Conservation (phyloP, 2,113 vertebrate genomes). For the Heloderma charlesbogerti region DNA sequence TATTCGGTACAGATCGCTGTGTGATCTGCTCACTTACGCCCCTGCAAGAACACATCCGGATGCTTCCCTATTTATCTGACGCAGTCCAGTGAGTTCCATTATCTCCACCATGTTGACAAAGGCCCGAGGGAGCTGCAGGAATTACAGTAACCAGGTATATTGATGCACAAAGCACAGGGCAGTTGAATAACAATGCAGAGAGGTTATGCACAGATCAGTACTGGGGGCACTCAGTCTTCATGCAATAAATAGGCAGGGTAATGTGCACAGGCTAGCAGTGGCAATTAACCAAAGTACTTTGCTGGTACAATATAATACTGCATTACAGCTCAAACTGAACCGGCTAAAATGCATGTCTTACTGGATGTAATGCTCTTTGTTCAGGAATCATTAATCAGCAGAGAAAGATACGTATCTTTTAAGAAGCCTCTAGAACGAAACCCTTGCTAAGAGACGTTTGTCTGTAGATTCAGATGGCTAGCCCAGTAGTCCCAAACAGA, state of each 20-base stretch:
- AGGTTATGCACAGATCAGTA: conserved; percentile 37
- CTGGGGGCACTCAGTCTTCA: neutral
- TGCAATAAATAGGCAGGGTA: conserved; percentile 23
- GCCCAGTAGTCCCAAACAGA: neutral
- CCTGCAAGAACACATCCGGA: conserved; percentile 73
- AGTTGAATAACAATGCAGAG: conserved; percentile 49
- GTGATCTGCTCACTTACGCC: conserved; percentile 73
- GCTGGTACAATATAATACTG: neutral
- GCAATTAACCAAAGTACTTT: conserved; percentile 31
- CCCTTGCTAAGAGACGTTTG: neutral
- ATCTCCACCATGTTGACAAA: conserved; percentile 88
- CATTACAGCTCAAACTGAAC: conserved; percentile 25
- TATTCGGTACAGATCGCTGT: neutral
- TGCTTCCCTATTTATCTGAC: conserved; percentile 76
- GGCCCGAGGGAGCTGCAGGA: conserved; percentile 85
- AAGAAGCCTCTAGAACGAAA: neutral
- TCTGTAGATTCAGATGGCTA: neutral
- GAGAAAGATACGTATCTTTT: neutral
- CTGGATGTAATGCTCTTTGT: neutral
- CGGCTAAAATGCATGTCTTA: neutral
- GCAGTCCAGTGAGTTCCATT: conserved; percentile 83
- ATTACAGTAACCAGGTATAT: conserved; percentile 57
- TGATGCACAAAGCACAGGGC: conserved; percentile 56
- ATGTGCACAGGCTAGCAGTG: neutral
- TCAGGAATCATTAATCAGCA: neutral